A percentile compares a stretch with the other conserved stretches of the same genome.
These are phyloP conservation scores for Leucopsar rothschildi DNA, from an alignment of 2,113 vertebrate species.

Conservation along the genomic window DNA sequence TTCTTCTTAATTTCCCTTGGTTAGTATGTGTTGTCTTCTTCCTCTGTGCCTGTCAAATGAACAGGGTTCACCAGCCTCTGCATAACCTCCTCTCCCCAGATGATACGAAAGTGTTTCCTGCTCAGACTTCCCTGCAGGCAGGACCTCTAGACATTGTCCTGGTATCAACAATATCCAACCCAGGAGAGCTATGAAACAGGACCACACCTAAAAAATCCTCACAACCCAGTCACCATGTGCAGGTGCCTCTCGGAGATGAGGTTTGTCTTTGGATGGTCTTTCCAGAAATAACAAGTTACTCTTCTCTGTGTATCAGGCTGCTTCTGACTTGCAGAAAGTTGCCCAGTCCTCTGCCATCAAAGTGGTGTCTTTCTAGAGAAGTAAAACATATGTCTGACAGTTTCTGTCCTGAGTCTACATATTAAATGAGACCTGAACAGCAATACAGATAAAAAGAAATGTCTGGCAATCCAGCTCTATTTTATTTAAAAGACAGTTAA, in stretches of 20 bases:
- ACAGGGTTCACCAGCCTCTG: background rate
- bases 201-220: background rate
- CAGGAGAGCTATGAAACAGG: background rate
- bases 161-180: background rate
- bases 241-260: background rate
- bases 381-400: background rate
- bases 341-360: background rate
- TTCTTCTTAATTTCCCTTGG: background rate
- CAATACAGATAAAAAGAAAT: background rate
- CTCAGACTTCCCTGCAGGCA: background rate
- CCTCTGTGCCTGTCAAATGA: background rate
- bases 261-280: background rate
- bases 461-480: background rate
- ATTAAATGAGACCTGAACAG: background rate
- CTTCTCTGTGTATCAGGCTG: background rate
- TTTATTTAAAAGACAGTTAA: slow-evolving; percentile 14
- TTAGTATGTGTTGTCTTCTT: accelerated
- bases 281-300: background rate
- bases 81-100: background rate
- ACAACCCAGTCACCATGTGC: accelerated
- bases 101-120: background rate
- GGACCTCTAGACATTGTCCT: background rate
- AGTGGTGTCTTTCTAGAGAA: background rate
- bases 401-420: background rate
- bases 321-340: background rate